These are phyloP conservation scores for Caenorhabditis remanei DNA, from an alignment of 1,140 invertebrate genomes.

Conservation along the genomic window DNA sequence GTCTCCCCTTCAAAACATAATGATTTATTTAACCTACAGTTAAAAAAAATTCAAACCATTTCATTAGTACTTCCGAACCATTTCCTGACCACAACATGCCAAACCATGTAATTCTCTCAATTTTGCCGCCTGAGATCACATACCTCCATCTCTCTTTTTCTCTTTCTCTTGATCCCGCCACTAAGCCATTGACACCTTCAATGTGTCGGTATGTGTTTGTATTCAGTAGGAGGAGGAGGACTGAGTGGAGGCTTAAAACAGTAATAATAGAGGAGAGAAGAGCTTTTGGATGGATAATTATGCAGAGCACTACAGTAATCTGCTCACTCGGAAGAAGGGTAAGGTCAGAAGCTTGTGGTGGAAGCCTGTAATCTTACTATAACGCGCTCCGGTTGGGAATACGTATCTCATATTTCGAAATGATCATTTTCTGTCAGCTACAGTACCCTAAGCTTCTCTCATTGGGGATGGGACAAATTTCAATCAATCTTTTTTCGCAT, in stretches of 20 bases:
- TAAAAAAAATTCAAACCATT: background rate
- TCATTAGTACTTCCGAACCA: background rate
- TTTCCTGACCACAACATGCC: background rate
- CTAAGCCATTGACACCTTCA: constrained; percentile 41
- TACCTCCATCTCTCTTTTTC: background rate
- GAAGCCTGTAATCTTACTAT: too few species aligned
- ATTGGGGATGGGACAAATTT: background rate
- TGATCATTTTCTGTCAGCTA: background rate
- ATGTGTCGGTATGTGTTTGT: constrained; percentile 52
- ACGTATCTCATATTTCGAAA: too few species aligned
- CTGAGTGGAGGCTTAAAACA: background rate
- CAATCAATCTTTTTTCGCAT: background rate
- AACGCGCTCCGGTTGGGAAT: too few species aligned
- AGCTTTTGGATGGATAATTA: constrained; percentile 3
- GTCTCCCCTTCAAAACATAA: background rate
- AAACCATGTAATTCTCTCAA: background rate
- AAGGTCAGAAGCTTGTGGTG: too few species aligned
- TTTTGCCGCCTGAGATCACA: constrained; percentile 23
- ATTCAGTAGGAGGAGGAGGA: too few species aligned
- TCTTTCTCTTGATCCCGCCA: background rate
- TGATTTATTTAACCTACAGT: too few species aligned
- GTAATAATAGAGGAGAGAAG: background rate
- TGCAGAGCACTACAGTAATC: constrained; percentile 28
- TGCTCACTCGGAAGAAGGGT: too few species aligned
- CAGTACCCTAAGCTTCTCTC: background rate